Base-by-base conservation (phyloP, 2,888 invertebrate genomes). In the Troides oblongomaculatus region DNA sequence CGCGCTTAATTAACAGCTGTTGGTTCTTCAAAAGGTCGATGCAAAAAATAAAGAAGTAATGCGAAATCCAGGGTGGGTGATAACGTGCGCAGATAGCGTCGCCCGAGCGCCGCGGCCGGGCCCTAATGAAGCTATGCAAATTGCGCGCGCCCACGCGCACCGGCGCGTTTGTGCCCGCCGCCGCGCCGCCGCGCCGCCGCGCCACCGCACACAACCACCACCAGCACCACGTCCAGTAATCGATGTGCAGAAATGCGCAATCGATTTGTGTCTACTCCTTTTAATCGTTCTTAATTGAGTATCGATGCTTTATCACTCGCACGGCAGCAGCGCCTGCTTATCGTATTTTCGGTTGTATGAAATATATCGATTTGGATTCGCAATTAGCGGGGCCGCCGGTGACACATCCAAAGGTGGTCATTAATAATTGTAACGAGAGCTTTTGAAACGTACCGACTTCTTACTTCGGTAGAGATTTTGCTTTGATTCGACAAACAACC, bases 81-180 rank as follows among this genome's bases (percentile, higher is more conserved):
- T 75, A 75, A 75, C 71, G 69, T 65, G 67, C 68, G 73, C 64
- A 56, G 71, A 71, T 74, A 74, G 60, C 71, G 70, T 56, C 43
- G 72, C 62, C 58, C 64, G 66, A 68, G 68, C 59, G 36, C 12
- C 30, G 68, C 59, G 36, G 17, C 30, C 56, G 61, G 43, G 57
- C 53, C 62, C 66, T 79, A 81, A 79, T 79, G 79, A 81, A 79
- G 75, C 76, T 78, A 81, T 80, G 81, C 81, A 79, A 80, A 81
- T 80, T 76, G 73, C 70, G 72, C 66, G 77, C 80, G 76, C 79
- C 77, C 76, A 78, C 78, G 78, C 78, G 71, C 53, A 66, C 74
- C 79, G 75, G 76, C 72, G 70, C 71, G 72, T 76, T 77, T 76
- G 75, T 75, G 69, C 71, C 59, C 30, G 64, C 8, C 69, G 59